phyloP scores from a whole-genome alignment of 2,113 vertebrate species.

The Psettodes erumei region DNA sequence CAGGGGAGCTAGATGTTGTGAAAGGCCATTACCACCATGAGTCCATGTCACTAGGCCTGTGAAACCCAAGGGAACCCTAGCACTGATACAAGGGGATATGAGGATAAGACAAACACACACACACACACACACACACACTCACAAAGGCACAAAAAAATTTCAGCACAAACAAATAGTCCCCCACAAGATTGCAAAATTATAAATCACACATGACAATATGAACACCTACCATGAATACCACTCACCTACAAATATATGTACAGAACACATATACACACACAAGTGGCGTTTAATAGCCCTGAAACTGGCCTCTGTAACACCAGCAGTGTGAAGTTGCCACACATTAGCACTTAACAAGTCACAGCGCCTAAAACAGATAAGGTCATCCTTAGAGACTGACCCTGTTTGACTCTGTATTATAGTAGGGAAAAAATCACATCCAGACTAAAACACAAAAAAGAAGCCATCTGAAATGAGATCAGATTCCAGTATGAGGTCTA shows the following conservation, averaged over 20 bases:
- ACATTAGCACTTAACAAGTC: slow-evolving; percentile 77
- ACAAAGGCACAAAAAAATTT: slow-evolving; percentile 26
- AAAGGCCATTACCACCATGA: slow-evolving; percentile 79
- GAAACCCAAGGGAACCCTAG: slow-evolving; percentile 73
- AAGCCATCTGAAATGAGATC: slow-evolving; percentile 22
- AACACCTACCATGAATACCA: slow-evolving; percentile 11
- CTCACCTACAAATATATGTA: not conserved
- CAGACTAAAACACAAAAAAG: slow-evolving; percentile 30
- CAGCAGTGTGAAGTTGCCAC: slow-evolving; percentile 69
- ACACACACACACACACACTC: slow-evolving; percentile 32
- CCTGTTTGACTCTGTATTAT: slow-evolving; percentile 38
- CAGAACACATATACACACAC: not conserved
- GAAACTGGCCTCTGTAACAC: slow-evolving; percentile 52
- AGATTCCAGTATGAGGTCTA: slow-evolving; percentile 3
- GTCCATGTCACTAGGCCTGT: slow-evolving; percentile 74
- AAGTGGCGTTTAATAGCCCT: slow-evolving; percentile 25
- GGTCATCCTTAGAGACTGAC: slow-evolving; percentile 48
- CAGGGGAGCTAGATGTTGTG: slow-evolving; percentile 68
- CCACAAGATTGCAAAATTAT: slow-evolving; percentile 52
- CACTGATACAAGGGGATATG: slow-evolving; percentile 62
- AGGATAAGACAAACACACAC: slow-evolving; percentile 45
- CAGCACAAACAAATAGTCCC: slow-evolving; percentile 32
- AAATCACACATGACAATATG: slow-evolving; percentile 37
- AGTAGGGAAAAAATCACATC: slow-evolving; percentile 52
- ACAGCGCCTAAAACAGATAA: slow-evolving; percentile 65